Evolutionary conservation across 1,140 invertebrate genomes (phyloP).

Genomic region (Pantala flavescens): DNA sequence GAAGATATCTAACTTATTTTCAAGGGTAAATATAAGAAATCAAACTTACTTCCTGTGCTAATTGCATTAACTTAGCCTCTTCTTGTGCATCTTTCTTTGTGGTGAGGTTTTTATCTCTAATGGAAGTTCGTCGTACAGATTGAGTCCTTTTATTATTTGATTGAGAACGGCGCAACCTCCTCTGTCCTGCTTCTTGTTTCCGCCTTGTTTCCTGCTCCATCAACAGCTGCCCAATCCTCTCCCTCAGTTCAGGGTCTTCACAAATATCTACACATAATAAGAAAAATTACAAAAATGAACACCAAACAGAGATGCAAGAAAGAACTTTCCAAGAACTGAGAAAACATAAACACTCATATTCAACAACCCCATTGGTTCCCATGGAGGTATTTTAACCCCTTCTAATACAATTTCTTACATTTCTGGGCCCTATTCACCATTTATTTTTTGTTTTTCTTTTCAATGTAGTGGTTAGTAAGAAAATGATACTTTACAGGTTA

Average conservation of each 20-base stretch:
- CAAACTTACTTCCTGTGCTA: conserved; percentile 47
- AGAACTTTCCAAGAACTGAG: neutral
- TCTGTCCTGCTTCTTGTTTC: conserved; percentile 47
- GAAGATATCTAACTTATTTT: too few species aligned
- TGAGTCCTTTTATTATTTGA: conserved; percentile 52
- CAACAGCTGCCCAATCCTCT: conserved; percentile 76
- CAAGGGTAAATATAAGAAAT: too few species aligned
- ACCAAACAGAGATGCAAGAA: neutral
- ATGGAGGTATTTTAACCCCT: too few species aligned
- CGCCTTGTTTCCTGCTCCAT: conserved; percentile 79
- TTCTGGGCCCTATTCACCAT: too few species aligned
- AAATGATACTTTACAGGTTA: too few species aligned
- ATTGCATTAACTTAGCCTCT: conserved; percentile 65
- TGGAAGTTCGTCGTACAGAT: conserved; percentile 85
- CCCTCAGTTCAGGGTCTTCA: conserved; percentile 87
- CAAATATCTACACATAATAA: conserved; percentile 65
- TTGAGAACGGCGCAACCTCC: conserved; percentile 40
- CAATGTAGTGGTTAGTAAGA: too few species aligned
- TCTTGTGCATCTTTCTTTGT: conserved; percentile 92
- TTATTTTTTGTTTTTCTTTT: too few species aligned
- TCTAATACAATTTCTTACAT: too few species aligned
- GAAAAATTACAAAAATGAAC: neutral
- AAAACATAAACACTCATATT: too few species aligned
- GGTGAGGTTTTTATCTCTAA: conserved; percentile 83
- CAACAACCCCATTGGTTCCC: too few species aligned